Conservation (phyloP, 2,797 vertebrate species). For the Rhyacichthys aspro region DNA sequence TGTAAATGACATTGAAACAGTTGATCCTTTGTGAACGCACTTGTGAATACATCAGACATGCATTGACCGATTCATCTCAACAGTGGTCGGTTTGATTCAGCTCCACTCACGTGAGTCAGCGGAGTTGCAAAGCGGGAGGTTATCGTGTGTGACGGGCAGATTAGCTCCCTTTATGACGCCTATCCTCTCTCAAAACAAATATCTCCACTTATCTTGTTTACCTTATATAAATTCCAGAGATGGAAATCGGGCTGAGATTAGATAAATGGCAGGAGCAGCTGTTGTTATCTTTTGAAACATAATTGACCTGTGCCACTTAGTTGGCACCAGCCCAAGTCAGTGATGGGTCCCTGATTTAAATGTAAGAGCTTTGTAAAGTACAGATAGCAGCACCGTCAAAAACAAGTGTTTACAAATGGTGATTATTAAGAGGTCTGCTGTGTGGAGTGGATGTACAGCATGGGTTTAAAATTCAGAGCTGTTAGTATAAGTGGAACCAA, state of each 20-base stretch:
- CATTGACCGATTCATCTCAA: slow-evolving; percentile 22
- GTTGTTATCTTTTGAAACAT: slow-evolving; percentile 68
- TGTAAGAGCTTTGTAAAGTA: slow-evolving; percentile 55
- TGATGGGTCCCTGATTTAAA: slow-evolving; percentile 53
- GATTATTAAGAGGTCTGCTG: slow-evolving; percentile 37
- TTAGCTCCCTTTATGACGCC: slow-evolving; percentile 53
- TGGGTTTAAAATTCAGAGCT: slow-evolving; percentile 9
- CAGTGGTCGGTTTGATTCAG: slow-evolving; percentile 46
- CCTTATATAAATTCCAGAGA: slow-evolving; percentile 49
- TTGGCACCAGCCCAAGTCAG: slow-evolving; percentile 58
- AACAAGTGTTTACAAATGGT: slow-evolving; percentile 56
- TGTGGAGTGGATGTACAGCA: not conserved
- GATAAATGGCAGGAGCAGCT: slow-evolving; percentile 36
- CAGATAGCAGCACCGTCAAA: slow-evolving; percentile 39
- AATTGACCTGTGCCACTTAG: slow-evolving; percentile 72
- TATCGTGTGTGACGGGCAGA: slow-evolving; percentile 51
- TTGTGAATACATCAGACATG: slow-evolving; percentile 36
- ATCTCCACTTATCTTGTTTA: slow-evolving; percentile 58
- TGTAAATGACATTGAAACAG: not conserved
- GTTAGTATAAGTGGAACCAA: slow-evolving; percentile 31
- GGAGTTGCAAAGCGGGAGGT: slow-evolving; percentile 34
- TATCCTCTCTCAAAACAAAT: slow-evolving; percentile 49
- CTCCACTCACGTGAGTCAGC: slow-evolving; percentile 52
- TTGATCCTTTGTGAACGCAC: slow-evolving; percentile 9
- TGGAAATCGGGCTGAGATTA: slow-evolving; percentile 57